phyloP scores from a whole-genome alignment of 1,140 invertebrate genomes.

The Drosophila willistoni region DNA sequence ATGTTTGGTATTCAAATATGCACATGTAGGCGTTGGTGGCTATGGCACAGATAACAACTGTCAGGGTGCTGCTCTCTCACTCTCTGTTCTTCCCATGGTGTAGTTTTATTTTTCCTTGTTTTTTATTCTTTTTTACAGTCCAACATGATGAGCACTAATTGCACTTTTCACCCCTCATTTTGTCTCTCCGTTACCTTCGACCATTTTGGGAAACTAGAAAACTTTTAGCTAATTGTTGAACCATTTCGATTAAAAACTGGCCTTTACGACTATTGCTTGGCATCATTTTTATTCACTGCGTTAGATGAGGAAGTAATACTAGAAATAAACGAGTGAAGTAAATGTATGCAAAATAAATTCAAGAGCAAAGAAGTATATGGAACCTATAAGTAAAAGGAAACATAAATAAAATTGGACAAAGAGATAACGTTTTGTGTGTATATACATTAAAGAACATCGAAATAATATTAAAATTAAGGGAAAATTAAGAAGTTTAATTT shows the following conservation, averaged over 20 bases:
- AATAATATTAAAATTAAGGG: too few relatives aligned
- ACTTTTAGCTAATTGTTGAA: slow-evolving; percentile 21
- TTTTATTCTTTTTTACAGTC: background rate
- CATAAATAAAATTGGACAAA: too few relatives aligned
- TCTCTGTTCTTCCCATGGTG: background rate
- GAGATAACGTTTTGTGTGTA: too few relatives aligned
- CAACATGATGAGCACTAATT: slow-evolving; percentile 10
- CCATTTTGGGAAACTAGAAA: background rate
- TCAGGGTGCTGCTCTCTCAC: background rate
- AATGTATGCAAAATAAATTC: too few relatives aligned
- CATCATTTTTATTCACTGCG: too few relatives aligned
- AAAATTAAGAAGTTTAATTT: too few relatives aligned
- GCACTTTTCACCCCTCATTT: background rate
- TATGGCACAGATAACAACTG: slow-evolving; percentile 50
- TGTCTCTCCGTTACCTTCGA: background rate
- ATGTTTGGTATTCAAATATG: slow-evolving; percentile 78
- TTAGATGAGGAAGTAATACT: too few relatives aligned
- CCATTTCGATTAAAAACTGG: background rate
- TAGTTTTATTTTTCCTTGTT: background rate
- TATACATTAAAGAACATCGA: too few relatives aligned
- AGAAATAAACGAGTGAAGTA: too few relatives aligned
- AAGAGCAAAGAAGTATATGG: too few relatives aligned
- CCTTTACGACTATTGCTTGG: background rate
- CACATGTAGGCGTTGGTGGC: slow-evolving; percentile 52
- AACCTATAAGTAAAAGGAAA: too few relatives aligned